A percentile compares a stretch with the other conserved stretches of the same genome.
These are phyloP conservation scores for Phoeniculus purpureus DNA, from an alignment of 2,797 vertebrate species.

Conservation along the genomic window DNA sequence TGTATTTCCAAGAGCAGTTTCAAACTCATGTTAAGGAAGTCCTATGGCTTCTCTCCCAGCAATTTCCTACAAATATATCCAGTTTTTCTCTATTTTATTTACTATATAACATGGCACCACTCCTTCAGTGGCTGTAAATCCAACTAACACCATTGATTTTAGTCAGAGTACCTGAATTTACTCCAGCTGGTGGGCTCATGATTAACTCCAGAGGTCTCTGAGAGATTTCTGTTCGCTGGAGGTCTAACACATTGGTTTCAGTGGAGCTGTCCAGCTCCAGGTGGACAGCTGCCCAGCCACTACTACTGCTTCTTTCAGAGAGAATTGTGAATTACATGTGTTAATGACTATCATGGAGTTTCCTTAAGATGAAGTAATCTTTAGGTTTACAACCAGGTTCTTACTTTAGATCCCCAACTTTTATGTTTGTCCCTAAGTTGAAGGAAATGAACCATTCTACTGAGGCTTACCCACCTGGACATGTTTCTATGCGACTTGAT, in stretches of 20 bases:
- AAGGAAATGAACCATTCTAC: not conserved
- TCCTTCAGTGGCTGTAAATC: not conserved
- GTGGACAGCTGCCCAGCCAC: not conserved
- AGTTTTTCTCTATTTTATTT: not conserved
- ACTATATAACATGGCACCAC: not conserved
- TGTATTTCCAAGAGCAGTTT: not conserved
- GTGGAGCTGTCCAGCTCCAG: not conserved
- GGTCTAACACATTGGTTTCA: not conserved
- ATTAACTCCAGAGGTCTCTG: not conserved
- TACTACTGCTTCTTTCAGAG: no score
- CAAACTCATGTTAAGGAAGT: not conserved
- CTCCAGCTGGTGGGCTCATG: accelerated
- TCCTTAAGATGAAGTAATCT: not conserved
- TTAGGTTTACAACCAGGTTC: not conserved
- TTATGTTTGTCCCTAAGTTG: not conserved
- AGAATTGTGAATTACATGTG: accelerated
- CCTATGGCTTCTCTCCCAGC: not conserved
- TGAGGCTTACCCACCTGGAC: not conserved
- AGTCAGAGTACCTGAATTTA: not conserved
- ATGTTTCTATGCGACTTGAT: no score
- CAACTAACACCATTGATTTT: not conserved
- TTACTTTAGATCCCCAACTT: not conserved
- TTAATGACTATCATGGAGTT: not conserved
- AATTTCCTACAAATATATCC: not conserved
- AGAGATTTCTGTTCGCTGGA: not conserved